Evolutionary conservation across 2,797 vertebrate species (phyloP).

Genomic region (Bovichtus diacanthus): DNA sequence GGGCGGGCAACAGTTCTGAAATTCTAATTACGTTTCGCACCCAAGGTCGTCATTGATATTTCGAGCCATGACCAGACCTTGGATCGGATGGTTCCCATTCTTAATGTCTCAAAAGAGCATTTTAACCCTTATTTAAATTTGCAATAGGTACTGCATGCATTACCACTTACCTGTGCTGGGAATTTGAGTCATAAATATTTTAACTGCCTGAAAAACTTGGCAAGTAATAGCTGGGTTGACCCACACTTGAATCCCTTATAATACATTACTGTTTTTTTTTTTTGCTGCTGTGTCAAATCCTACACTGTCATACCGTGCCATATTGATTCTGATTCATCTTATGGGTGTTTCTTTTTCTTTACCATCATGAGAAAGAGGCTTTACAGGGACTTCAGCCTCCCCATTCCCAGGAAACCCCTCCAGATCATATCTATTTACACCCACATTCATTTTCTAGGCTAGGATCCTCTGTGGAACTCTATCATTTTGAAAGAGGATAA

Average conservation of each 20-base stretch:
- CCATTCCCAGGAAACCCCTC: slow-evolving; percentile 51
- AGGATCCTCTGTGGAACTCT: slow-evolving; percentile 51
- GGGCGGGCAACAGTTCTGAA: neutral
- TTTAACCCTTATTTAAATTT: slow-evolving; percentile 25
- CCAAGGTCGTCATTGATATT: slow-evolving; percentile 37
- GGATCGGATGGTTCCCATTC: neutral
- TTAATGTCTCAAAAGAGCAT: slow-evolving; percentile 24
- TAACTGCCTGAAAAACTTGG: neutral
- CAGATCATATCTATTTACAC: slow-evolving; percentile 60
- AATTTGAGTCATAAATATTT: slow-evolving; percentile 35
- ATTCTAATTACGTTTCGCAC: slow-evolving; percentile 8
- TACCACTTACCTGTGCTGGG: neutral
- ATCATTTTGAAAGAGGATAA: slow-evolving; percentile 73
- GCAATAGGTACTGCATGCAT: slow-evolving; percentile 2
- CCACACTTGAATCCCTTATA: neutral
- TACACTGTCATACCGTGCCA: neutral
- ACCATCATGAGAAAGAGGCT: slow-evolving; percentile 10
- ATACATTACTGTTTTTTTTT: neutral
- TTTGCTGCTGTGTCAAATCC: slow-evolving; percentile 6
- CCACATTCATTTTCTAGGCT: slow-evolving; percentile 46
- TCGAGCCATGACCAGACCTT: slow-evolving; percentile 8
- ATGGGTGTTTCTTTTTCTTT: neutral
- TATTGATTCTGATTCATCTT: slow-evolving; percentile 16
- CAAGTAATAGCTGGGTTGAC: neutral
- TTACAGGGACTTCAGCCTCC: slow-evolving; percentile 19